Evolutionary conservation across 2,113 vertebrate species (phyloP).

Genomic region (Hypomesus transpacificus): DNA sequence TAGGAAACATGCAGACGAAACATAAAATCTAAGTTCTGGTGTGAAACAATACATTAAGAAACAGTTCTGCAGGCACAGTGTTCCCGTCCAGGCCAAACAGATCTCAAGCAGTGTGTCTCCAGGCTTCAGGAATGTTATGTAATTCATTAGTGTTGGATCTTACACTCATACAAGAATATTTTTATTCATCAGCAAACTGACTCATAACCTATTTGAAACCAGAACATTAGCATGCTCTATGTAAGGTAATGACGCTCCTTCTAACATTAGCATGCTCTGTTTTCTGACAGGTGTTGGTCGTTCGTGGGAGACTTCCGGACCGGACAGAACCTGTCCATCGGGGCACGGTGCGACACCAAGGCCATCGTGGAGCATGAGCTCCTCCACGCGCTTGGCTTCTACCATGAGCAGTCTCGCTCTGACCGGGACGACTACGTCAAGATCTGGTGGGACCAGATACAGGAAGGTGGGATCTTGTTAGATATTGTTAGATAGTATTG

Average conservation of each 20-base stretch:
- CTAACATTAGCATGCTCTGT: background rate
- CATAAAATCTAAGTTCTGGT: background rate
- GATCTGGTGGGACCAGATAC: constrained; percentile 81
- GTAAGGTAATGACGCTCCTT: background rate
- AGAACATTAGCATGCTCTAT: background rate
- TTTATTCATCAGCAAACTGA: no score
- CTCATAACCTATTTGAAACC: no score
- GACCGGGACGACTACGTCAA: constrained; percentile 82
- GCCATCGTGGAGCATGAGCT: constrained; percentile 80
- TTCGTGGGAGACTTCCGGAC: constrained; percentile 71
- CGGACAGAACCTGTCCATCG: constrained; percentile 80
- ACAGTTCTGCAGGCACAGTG: no score
- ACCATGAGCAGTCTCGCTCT: constrained; percentile 79
- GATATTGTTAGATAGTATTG: no score
- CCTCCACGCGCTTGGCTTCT: constrained; percentile 81
- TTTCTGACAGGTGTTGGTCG: constrained; percentile 84
- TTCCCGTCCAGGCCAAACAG: no score
- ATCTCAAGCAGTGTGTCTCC: background rate
- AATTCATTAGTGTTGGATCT: no score
- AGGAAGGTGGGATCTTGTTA: constrained; percentile 20
- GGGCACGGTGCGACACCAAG: constrained; percentile 70
- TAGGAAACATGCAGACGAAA: constrained; percentile 13
- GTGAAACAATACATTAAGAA: no score
- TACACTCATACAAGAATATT: no score
- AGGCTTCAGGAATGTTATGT: background rate